These are phyloP conservation scores for Holcopasites calliopsidis DNA, from an alignment of 1,140 invertebrate species.

Conservation along the genomic window DNA sequence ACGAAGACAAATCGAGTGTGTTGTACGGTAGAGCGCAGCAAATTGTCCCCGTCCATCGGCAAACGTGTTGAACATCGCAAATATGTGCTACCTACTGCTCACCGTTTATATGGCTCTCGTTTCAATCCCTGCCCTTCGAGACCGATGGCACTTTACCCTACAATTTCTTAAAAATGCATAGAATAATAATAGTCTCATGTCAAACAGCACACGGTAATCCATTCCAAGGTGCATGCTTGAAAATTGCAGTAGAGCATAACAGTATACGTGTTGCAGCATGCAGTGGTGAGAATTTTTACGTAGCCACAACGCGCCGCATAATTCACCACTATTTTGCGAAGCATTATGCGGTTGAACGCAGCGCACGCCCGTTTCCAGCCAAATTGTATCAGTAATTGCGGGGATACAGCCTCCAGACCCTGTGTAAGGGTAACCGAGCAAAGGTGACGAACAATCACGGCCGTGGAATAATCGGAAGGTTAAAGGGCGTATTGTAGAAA, in stretches of 20 bases:
- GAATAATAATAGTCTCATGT: too few relatives aligned
- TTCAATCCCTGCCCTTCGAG: too few relatives aligned
- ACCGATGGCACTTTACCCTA: too few relatives aligned
- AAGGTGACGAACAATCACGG: slow-evolving; percentile 44
- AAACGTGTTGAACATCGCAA: background rate
- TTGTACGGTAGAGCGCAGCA: too few relatives aligned
- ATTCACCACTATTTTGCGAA: slow-evolving; percentile 18
- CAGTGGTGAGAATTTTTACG: background rate
- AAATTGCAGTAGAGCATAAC: too few relatives aligned
- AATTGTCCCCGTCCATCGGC: background rate
- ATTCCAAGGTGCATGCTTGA: too few relatives aligned
- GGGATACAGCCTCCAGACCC: too few relatives aligned
- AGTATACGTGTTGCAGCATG: too few relatives aligned
- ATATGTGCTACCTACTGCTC: too few relatives aligned
- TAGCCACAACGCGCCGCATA: slow-evolving; percentile 12
- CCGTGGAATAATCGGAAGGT: slow-evolving; percentile 46
- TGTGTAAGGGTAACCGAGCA: background rate
- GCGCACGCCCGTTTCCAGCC: background rate
- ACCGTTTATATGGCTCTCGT: too few relatives aligned
- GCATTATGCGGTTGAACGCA: slow-evolving; percentile 5
- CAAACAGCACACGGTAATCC: too few relatives aligned
- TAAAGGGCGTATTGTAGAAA: slow-evolving; percentile 23
- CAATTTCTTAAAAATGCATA: too few relatives aligned
- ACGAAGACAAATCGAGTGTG: slow-evolving; percentile 22
- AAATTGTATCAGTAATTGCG: slow-evolving; percentile 23